phyloP scores from a whole-genome alignment of 2,797 vertebrate genomes.

The Garrulus glandarius region DNA sequence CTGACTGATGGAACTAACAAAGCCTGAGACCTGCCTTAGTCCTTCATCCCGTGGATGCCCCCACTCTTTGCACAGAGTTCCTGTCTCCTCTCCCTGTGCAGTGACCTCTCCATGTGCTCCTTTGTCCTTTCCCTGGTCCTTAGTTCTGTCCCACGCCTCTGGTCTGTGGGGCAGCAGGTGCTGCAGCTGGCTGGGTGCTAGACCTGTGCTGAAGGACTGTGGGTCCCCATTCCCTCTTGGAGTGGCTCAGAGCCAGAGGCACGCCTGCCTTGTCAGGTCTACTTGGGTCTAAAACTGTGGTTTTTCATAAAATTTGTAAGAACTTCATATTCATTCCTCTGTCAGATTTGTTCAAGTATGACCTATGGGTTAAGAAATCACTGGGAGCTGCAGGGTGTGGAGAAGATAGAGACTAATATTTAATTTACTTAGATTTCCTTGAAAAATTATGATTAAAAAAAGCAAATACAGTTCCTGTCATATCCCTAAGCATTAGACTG shows the following conservation, averaged over 20 bases:
- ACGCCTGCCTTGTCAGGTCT: background rate
- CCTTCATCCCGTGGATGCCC: background rate
- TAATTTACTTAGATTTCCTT: background rate
- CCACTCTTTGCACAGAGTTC: background rate
- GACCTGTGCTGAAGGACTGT: rapidly evolving
- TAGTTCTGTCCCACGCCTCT: rapidly evolving
- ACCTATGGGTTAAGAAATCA: background rate
- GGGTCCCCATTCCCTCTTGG: background rate
- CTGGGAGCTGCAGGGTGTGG: background rate
- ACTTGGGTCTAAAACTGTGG: rapidly evolving
- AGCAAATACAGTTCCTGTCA: background rate
- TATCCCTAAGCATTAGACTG: background rate
- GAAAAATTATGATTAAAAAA: background rate
- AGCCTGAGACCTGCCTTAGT: background rate
- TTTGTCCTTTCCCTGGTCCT: background rate
- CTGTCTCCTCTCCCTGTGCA: background rate
- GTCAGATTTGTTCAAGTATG: background rate
- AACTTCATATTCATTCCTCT: background rate
- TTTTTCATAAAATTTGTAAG: background rate
- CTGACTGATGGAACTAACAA: background rate
- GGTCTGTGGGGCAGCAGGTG: background rate
- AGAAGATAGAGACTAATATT: background rate
- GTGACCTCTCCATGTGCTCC: background rate
- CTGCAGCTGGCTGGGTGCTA: background rate
- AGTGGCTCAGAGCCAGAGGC: background rate